Evolutionary conservation across 2,797 vertebrate genomes (phyloP).

Genomic region (Phyllotis vaccarum): DNA sequence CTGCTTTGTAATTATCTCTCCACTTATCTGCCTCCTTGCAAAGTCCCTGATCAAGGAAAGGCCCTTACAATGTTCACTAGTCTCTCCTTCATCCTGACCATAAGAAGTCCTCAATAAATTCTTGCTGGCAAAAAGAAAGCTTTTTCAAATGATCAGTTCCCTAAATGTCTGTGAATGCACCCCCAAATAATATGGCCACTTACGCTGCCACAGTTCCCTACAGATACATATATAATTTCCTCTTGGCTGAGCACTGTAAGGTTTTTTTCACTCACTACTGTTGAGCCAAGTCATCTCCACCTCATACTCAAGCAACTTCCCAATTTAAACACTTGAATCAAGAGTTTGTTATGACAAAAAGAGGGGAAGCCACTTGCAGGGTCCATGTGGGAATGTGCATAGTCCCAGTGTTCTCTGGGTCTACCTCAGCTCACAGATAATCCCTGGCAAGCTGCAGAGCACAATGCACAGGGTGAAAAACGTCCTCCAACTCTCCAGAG

Average conservation of each 20-base stretch:
- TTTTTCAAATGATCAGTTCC: neutral
- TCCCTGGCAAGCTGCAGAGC: slow-evolving; percentile 53
- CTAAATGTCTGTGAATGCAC: slow-evolving; percentile 15
- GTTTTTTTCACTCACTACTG: neutral
- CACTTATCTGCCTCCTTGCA: slow-evolving; percentile 35
- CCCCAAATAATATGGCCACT: neutral
- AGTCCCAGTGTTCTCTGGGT: slow-evolving; percentile 39
- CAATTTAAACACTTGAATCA: slow-evolving; percentile 29
- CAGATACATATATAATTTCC: neutral
- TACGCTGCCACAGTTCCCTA: neutral
- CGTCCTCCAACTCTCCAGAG: slow-evolving; percentile 18
- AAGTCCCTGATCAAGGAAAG: slow-evolving; percentile 31
- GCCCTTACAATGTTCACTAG: neutral
- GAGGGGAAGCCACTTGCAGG: slow-evolving; percentile 45
- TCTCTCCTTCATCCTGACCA: neutral
- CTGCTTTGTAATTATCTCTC: neutral
- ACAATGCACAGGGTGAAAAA: neutral
- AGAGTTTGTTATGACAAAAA: slow-evolving; percentile 50
- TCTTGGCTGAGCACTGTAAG: neutral
- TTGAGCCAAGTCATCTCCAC: neutral
- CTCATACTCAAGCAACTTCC: slow-evolving; percentile 5
- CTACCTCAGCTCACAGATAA: slow-evolving; percentile 52
- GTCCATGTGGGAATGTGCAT: slow-evolving; percentile 16
- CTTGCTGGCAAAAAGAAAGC: slow-evolving; percentile 2
- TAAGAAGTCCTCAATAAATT: neutral